Base-by-base conservation (phyloP, 2,113 vertebrate genomes). In the Mesoclemmys tuberculata region DNA sequence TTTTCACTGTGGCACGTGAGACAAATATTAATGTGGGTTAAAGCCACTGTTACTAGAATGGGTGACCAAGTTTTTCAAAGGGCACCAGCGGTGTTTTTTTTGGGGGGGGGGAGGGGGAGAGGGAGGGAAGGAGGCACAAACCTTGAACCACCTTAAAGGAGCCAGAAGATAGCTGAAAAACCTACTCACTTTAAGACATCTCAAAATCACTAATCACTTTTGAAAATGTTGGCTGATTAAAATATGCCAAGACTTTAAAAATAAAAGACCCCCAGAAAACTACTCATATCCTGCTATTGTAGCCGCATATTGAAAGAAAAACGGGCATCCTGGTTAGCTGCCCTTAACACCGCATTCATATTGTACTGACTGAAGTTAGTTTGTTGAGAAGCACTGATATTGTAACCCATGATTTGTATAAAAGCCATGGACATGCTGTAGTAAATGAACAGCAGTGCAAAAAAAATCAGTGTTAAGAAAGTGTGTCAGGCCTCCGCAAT, bases 1-100 rank as follows among this genome's bases (percentile, higher is more conserved):
- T 24, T 85, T 83, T 94, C 85, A 84, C 82, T 94, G 87, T 93
- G 88, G 93, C 74, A 86, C 90, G 92, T 84, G 75, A 55, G 91
- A 87, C 71, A 95, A 82, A 93, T 71, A 77, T 48, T 71, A 90
- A 84, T 75, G n/a, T 71, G n/a, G n/a, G n/a, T 38, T 22, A 71
- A 71, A 71, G n/a, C 35, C 35, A n/a, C 61, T 19, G 16, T n/a
- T n/a, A n/a, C n/a, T 71, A 71, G n/a, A 71, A 19, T 18, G 8
- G 6, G n/a, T 38, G 35, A 18, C 14, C n/a, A 71, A 71, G 35
- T 19, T n/a, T 68, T 68, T n/a, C 35, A 18, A 68, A 68, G 7
- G 61, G 16, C 61, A 18, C 61, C 35, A 7, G 16, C 18, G 61
- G 31, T 16, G 31, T 64, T 29, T 46, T 46, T 46, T 46, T 46